Conservation (phyloP, 2,797 vertebrate genomes). For the Linurgus olivaceus region DNA sequence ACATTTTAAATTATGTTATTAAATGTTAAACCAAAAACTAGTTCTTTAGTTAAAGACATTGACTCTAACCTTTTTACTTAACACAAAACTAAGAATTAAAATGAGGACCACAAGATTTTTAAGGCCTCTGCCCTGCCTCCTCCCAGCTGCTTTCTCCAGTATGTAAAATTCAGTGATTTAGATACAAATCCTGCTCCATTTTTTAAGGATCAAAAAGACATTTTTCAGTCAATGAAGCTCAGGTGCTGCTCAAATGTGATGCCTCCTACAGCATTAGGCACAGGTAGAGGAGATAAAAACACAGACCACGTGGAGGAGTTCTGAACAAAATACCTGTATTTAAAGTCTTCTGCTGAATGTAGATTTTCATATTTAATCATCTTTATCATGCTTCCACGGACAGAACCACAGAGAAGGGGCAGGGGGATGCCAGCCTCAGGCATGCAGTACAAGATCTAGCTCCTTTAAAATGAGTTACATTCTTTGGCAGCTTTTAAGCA, state of each 20-base stretch:
- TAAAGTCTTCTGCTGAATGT: background rate
- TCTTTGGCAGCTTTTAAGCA: background rate
- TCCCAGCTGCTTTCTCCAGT: background rate
- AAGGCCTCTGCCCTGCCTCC: rapidly evolving
- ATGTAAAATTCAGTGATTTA: background rate
- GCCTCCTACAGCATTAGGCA: background rate
- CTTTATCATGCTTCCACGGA: background rate
- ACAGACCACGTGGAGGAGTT: background rate
- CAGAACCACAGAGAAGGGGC: background rate
- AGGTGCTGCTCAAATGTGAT: background rate
- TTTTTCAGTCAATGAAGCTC: background rate
- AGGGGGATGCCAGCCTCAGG: background rate
- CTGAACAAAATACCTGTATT: background rate
- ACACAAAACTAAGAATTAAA: background rate
- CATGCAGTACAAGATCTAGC: background rate
- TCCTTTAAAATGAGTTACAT: background rate
- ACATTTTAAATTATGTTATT: background rate
- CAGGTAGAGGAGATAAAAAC: background rate
- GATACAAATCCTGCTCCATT: background rate
- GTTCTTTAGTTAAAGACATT: background rate
- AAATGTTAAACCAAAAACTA: background rate
- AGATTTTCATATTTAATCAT: background rate
- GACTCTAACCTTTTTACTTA: background rate
- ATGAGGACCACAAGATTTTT: background rate
- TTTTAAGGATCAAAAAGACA: background rate